Conservation (phyloP, 2,113 vertebrate genomes). For the Hemicordylus capensis region DNA sequence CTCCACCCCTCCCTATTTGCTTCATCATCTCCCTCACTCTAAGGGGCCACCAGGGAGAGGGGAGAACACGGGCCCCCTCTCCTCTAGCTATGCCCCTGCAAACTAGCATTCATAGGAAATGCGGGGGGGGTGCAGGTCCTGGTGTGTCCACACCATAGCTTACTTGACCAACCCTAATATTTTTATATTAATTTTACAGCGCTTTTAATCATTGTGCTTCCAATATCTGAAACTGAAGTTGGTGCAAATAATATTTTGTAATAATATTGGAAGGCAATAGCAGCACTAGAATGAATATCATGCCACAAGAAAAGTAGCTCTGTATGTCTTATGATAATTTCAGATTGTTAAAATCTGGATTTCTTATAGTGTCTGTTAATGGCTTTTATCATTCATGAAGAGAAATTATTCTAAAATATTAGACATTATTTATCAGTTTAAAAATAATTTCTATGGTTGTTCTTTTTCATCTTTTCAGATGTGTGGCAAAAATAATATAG, state of each 20-base stretch:
- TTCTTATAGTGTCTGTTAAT: slow-evolving; percentile 16
- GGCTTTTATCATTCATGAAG: slow-evolving; percentile 21
- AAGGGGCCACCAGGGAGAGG: no score
- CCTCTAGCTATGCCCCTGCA: no score
- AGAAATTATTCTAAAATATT: slow-evolving; percentile 26
- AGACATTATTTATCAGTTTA: not conserved
- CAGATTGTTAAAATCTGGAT: slow-evolving; percentile 36
- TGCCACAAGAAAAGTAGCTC: not conserved
- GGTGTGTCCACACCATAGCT: no score
- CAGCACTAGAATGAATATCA: not conserved
- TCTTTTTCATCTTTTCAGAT: slow-evolving; percentile 6
- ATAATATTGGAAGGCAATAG: not conserved
- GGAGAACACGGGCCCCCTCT: no score
- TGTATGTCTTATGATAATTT: slow-evolving; percentile 19
- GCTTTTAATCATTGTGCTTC: slow-evolving; percentile 17
- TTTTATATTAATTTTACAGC: not conserved
- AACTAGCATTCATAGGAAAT: no score
- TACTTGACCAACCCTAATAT: not conserved
- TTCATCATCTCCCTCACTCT: no score
- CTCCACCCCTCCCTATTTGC: no score
- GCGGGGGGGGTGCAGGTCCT: no score
- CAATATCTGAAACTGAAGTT: not conserved
- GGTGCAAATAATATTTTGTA: slow-evolving; percentile 13
- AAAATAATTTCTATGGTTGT: no score
- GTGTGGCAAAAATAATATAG: not conserved